Percentiles rank a stretch among this genome's conserved stretches.
Conservation (phyloP, 2,797 vertebrate genomes). For the Australoheros facetus region DNA sequence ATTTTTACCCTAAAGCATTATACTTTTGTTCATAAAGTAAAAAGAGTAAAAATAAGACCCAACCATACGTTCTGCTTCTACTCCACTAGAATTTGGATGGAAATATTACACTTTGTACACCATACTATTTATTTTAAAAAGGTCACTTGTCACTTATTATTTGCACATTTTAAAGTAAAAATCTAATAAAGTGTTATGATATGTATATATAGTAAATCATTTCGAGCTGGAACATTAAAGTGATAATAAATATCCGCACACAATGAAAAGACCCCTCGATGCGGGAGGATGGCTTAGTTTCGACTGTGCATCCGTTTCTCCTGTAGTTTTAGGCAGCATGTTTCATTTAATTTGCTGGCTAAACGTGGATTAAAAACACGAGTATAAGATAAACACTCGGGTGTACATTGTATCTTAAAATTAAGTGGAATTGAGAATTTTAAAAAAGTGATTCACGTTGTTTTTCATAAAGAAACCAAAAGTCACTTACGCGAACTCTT, state of each 20-base stretch:
- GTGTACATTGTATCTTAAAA: not conserved
- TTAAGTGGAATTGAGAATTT: not conserved
- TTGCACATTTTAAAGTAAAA: not conserved
- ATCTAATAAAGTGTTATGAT: not conserved
- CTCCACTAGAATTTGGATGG: not conserved
- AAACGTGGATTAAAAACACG: not conserved
- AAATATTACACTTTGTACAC: not conserved
- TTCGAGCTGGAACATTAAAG: no score
- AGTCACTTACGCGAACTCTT: rapidly evolving
- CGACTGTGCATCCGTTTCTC: not conserved
- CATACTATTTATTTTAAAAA: not conserved
- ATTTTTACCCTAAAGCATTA: no score
- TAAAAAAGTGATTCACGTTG: not conserved
- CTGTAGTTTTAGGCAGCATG: not conserved
- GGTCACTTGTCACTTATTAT: not conserved
- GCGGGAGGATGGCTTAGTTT: not conserved
- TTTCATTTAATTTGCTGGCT: rapidly evolving
- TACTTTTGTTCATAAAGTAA: no score
- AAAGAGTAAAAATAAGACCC: no score
- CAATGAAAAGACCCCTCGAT: rapidly evolving
- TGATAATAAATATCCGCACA: no score
- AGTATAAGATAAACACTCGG: rapidly evolving
- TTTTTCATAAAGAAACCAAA: not conserved
- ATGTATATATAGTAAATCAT: no score
- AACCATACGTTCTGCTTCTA: not conserved